Conservation (phyloP, 1,140 invertebrate genomes). For the Telenomus remus region DNA sequence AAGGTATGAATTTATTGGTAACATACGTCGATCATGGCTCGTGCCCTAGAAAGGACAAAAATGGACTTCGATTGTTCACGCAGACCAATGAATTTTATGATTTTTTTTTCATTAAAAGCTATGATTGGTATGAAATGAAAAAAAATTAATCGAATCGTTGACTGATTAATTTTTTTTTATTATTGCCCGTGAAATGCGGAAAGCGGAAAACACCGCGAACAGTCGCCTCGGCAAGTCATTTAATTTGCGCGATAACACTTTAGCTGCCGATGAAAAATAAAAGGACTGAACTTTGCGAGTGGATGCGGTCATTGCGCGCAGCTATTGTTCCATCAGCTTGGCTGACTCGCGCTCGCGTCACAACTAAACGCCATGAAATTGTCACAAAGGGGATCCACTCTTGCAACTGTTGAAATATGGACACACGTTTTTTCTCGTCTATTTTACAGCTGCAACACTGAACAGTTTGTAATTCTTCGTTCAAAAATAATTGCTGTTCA, state of each 20-base stretch:
- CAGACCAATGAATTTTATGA: too few species aligned
- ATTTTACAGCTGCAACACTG: conserved; percentile 69
- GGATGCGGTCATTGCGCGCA: conserved; percentile 43
- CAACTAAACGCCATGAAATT: conserved; percentile 74
- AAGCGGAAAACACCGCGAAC: conserved; percentile 25
- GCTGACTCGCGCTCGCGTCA: conserved; percentile 52
- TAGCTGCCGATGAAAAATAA: conserved; percentile 71
- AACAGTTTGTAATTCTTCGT: conserved; percentile 30
- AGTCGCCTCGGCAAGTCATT: conserved; percentile 63
- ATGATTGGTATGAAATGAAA: too few species aligned
- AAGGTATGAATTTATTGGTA: conserved; percentile 10
- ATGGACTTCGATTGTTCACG: too few species aligned
- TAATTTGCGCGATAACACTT: conserved; percentile 74
- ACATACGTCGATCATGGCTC: neutral
- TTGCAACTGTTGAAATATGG: conserved; percentile 69
- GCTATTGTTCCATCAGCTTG: conserved; percentile 67
- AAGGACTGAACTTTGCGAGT: conserved; percentile 41
- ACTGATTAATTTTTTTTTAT: too few species aligned
- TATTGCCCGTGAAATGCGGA: neutral
- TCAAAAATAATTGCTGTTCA: conserved; percentile 20
- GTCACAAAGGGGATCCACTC: conserved; percentile 73
- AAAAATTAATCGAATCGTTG: too few species aligned
- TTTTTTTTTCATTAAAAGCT: too few species aligned
- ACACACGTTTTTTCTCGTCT: conserved; percentile 63
- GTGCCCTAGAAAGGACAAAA: too few species aligned